Base-by-base conservation (phyloP, 1,140 invertebrate genomes). In the fruit fly (Drosophila melanogaster) region DNA sequence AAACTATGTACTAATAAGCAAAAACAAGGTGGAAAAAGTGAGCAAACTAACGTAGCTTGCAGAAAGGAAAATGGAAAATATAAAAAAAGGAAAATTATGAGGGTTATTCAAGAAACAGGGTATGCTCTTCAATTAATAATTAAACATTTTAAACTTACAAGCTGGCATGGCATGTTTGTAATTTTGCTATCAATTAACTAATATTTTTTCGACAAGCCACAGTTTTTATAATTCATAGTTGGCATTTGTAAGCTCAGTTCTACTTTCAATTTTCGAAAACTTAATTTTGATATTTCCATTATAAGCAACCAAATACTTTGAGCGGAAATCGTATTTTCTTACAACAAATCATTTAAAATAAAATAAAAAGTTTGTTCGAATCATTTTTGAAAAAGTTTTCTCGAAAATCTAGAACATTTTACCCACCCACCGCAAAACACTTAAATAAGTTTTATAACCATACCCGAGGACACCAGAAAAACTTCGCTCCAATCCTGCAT, bases 1-100 rank as follows among this genome's bases (percentile, higher is more conserved):
- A 62, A 81, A 77, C 74, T 77, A 76, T 77, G 62, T 87, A 81
- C 70, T 81, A 87, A 81, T 87, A 86, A 87, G 83, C 78, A 66
- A 79, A 62, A 81, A 79, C 67, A 79, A 67, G 47, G 53, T 47
- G 55, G 38, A 81, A 80, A 77, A 78, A 69, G 58, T 33, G 50
- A 67, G 60, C 49, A 54, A 79, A 79, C 66, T 74, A 79, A 85
- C 47, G 66, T 79, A 56, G 81, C 79, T 85, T 77, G 66, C 74
- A 53, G 46, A 66, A 83, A 57, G 55, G 37, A 65, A 81, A 77
- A 65, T 72, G 40, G 62, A 41, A 59, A 67, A 54, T 15, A n/a
- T 46, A 40, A 62, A 70, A 47, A 41, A 12, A 17, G 33, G 56
- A 26, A 51, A 56, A 50, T 41, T 37, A 44, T 12, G 1, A 30